Conservation (phyloP, 2,797 vertebrate genomes). For the Chloroceryle amazona region DNA sequence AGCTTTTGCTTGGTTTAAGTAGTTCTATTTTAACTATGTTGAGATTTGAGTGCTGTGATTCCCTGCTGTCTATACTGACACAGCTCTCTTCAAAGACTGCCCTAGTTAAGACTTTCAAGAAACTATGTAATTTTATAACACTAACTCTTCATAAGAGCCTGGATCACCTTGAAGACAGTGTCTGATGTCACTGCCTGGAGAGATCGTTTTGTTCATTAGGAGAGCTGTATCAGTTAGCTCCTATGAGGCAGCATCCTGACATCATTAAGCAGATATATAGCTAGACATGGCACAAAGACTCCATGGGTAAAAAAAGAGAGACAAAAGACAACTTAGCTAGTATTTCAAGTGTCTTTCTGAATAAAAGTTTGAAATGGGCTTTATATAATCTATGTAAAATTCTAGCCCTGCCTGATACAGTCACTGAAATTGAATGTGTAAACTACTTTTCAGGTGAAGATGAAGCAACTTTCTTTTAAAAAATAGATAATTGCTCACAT, state of each 20-base stretch:
- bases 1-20: constrained; percentile 19
- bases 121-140: not conserved
- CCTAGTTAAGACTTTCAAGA: constrained; percentile 50
- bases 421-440: not conserved
- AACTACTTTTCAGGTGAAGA: constrained; percentile 4
- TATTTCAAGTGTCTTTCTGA: not conserved
- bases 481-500: not conserved
- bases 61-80: constrained; percentile 32
- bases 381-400: not conserved
- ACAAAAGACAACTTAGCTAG: constrained; percentile 10
- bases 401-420: not conserved
- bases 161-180: constrained; percentile 49
- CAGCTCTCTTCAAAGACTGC: constrained; percentile 44
- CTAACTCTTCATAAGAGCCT: constrained; percentile 34
- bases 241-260: constrained; percentile 21
- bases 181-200: constrained; percentile 57
- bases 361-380: not conserved
- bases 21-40: constrained; percentile 18
- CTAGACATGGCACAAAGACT: constrained; percentile 10
- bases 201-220: constrained; percentile 48
- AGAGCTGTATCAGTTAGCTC: not conserved
- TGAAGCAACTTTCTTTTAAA: not conserved
- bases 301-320: constrained; percentile 2
- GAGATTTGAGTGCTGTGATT: constrained; percentile 26
- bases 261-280: constrained; percentile 16